Evolutionary conservation across 1,140 invertebrate genomes (phyloP).

Genomic region (Drosophila fuyamai): DNA sequence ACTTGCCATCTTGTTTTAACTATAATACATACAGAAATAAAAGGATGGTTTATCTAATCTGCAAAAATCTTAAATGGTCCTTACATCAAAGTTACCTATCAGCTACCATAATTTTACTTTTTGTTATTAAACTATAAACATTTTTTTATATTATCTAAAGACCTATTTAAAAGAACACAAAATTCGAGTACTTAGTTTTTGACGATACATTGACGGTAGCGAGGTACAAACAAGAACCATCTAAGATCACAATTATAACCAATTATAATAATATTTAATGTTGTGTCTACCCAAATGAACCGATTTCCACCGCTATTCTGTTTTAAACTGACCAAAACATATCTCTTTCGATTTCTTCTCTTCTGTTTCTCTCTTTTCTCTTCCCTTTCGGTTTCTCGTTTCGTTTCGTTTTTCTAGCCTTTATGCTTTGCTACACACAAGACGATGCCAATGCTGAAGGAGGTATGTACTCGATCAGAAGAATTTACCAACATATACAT

Average conservation of each 20-base stretch:
- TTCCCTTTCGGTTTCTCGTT: conserved; percentile 63
- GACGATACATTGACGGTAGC: no score
- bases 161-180: not conserved
- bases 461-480: conserved; percentile 88
- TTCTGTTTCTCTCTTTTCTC: conserved; percentile 71
- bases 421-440: conserved; percentile 96
- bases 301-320: conserved; percentile 61
- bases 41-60: not conserved
- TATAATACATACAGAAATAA: conserved; percentile 21
- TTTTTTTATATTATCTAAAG: not conserved
- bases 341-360: conserved; percentile 76
- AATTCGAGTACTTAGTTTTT: not conserved
- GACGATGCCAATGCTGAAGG: conserved; percentile 95
- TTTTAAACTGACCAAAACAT: conserved; percentile 78
- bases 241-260: conserved; percentile 3
- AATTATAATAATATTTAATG: conserved; percentile 6
- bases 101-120: not conserved
- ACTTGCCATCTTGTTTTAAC: conserved; percentile 9
- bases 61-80: conserved; percentile 21
- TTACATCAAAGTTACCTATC: not conserved
- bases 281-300: conserved; percentile 26
- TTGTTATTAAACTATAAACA: no score
- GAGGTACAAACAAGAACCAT: conserved; percentile 14
- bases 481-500: conserved; percentile 48
- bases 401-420: conserved; percentile 88